A percentile compares a stretch with the other conserved stretches of the same genome.
phyloP scores from a whole-genome alignment of 2,113 vertebrate species.

The Hemiscyllium ocellatum region DNA sequence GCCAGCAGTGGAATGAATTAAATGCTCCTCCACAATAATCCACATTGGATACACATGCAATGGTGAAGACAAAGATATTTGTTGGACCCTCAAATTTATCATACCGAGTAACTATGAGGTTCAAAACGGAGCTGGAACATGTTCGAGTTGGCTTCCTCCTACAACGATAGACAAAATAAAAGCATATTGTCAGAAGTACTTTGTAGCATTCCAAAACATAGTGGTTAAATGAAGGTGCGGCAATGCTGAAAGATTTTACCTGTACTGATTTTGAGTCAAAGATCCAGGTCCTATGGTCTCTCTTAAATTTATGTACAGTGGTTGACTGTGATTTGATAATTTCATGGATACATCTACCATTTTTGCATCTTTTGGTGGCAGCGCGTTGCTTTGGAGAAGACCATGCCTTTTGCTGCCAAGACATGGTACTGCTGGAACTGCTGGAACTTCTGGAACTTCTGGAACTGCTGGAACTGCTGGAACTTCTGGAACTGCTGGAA shows the following conservation, averaged over 20 bases:
- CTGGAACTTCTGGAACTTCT: background rate
- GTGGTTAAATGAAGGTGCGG: background rate
- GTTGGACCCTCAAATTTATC: background rate
- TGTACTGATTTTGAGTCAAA: background rate
- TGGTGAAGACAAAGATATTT: background rate
- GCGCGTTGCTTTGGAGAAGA: background rate
- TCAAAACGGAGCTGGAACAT: slow-evolving; percentile 44
- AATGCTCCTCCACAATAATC: background rate
- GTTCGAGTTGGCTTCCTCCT: slow-evolving; percentile 45
- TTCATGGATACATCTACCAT: background rate
- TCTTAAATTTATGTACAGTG: background rate
- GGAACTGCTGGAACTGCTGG: background rate
- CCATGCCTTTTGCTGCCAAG: background rate
- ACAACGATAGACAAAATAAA: slow-evolving; percentile 40
- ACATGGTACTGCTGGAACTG: background rate
- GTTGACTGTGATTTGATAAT: background rate
- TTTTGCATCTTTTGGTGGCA: background rate
- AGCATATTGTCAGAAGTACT: background rate
- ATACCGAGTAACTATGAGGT: background rate
- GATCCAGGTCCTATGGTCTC: background rate
- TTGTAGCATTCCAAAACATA: background rate
- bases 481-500: background rate
- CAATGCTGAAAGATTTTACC: background rate
- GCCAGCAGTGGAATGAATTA: background rate
- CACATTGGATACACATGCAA: background rate